phyloP scores from a whole-genome alignment of 1,140 invertebrate genomes.

The Cryptotermes secundus region DNA sequence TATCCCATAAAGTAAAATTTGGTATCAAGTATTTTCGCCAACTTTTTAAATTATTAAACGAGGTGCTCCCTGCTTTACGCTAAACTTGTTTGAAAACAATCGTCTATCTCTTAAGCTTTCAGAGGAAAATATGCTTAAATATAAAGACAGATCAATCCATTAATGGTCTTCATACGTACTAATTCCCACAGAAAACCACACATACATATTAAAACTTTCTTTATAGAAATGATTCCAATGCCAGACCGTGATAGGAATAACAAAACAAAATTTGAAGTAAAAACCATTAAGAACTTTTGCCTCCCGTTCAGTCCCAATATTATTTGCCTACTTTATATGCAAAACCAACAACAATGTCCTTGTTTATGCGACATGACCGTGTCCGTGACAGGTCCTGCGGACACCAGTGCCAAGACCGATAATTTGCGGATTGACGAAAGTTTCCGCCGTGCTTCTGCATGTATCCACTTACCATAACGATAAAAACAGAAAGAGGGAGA shows the following conservation, averaged over 20 bases:
- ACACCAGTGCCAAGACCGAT: slow-evolving; percentile 28
- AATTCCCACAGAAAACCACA: neutral
- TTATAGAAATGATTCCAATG: neutral
- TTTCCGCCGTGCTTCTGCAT: slow-evolving; percentile 25
- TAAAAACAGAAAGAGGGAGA: neutral
- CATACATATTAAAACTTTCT: slow-evolving; percentile 10
- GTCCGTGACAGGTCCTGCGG: slow-evolving; percentile 28
- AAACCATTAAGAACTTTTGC: slow-evolving; percentile 19
- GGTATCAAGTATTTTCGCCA: neutral
- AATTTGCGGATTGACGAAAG: slow-evolving; percentile 32
- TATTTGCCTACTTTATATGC: slow-evolving; percentile 24
- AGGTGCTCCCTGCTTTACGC: neutral
- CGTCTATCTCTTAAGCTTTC: neutral
- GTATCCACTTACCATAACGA: slow-evolving; percentile 28
- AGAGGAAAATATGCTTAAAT: neutral
- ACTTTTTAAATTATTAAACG: too few species aligned
- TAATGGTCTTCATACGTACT: neutral
- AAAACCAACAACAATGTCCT: slow-evolving; percentile 18
- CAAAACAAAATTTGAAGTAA: slow-evolving; percentile 5
- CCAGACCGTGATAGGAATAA: neutral
- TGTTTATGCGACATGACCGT: slow-evolving; percentile 28
- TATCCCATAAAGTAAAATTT: neutral
- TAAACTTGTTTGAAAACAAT: neutral
- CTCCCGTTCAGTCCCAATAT: neutral
- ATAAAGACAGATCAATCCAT: neutral